Conservation (phyloP, 2,888 invertebrate species). For the Andrena bicolor region DNA sequence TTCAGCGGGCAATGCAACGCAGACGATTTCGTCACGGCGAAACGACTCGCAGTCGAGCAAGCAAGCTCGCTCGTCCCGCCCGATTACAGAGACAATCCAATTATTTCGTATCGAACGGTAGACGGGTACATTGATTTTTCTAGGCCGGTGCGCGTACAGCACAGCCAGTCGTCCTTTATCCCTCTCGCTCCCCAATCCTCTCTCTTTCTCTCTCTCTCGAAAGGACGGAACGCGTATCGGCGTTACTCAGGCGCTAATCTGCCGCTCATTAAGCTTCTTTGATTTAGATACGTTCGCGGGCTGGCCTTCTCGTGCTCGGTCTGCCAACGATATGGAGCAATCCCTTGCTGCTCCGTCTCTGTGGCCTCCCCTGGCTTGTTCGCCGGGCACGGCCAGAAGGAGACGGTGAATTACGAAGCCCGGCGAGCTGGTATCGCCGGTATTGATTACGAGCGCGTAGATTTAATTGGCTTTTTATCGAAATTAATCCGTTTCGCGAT, state of each 20-base stretch:
- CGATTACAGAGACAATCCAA: constrained; percentile 64
- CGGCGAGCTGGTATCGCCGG: constrained; percentile 51
- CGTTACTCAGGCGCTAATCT: constrained; percentile 69
- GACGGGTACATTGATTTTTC: constrained; percentile 53
- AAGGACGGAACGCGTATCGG: constrained; percentile 57
- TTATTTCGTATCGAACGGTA: constrained; percentile 52
- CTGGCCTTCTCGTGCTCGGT: constrained; percentile 22
- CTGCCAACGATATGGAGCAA: constrained; percentile 56
- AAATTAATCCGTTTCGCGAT: constrained; percentile 67
- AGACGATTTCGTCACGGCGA: background rate
- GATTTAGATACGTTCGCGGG: constrained; percentile 69
- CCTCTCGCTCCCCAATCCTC: background rate
- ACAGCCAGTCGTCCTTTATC: constrained; percentile 43
- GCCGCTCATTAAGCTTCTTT: constrained; percentile 73
- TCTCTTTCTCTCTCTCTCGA: constrained; percentile 5
- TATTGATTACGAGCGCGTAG: constrained; percentile 67
- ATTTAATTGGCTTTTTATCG: constrained; percentile 76
- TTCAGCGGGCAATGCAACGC: background rate
- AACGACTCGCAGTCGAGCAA: background rate
- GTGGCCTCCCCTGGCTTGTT: constrained; percentile 5
- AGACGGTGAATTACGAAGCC: constrained; percentile 45
- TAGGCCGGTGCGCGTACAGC: constrained; percentile 18
- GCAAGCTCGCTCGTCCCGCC: background rate
- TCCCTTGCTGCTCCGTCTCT: constrained; percentile 26
- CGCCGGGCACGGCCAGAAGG: constrained; percentile 5